A percentile compares a stretch with the other conserved stretches of the same genome.
These are phyloP conservation scores for Antigone vipio DNA, from an alignment of 2,113 vertebrate genomes.

Conservation along the genomic window DNA sequence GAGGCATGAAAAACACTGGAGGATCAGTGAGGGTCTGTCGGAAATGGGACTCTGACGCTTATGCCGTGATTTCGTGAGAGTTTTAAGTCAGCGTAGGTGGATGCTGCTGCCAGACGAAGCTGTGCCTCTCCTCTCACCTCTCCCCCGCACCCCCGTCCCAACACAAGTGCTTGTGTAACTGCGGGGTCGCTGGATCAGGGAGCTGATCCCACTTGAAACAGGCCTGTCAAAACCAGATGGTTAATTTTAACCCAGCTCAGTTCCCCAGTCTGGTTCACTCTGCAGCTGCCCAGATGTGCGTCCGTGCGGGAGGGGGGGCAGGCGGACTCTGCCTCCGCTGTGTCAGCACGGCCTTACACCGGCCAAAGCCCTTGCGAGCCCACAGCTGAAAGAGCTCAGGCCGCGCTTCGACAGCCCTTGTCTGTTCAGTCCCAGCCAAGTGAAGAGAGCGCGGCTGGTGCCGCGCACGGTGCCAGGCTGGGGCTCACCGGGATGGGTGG, in stretches of 20 bases:
- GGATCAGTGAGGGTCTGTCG: background rate
- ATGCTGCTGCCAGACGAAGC: background rate
- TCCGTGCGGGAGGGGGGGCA: rapidly evolving
- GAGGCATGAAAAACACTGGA: background rate
- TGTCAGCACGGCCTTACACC: background rate
- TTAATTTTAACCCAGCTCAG: constrained; percentile 31
- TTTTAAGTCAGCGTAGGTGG: background rate
- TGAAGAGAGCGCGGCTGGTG: rapidly evolving
- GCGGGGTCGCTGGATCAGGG: background rate
- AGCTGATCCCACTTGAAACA: background rate
- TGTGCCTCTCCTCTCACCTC: background rate
- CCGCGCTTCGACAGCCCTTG: rapidly evolving
- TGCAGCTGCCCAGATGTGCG: constrained; percentile 38
- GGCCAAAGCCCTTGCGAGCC: background rate
- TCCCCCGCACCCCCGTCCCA: background rate
- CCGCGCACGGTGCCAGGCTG: rapidly evolving
- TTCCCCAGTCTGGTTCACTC: background rate
- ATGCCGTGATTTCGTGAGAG: background rate
- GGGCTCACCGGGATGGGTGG: rapidly evolving
- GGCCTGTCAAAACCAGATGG: constrained; percentile 35
- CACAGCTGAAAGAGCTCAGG: background rate
- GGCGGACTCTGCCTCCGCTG: background rate
- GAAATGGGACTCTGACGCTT: background rate
- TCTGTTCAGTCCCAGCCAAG: rapidly evolving
- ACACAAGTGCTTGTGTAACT: background rate